Base-by-base conservation (phyloP, 2,888 invertebrate species). In the Clitarchus hookeri region DNA sequence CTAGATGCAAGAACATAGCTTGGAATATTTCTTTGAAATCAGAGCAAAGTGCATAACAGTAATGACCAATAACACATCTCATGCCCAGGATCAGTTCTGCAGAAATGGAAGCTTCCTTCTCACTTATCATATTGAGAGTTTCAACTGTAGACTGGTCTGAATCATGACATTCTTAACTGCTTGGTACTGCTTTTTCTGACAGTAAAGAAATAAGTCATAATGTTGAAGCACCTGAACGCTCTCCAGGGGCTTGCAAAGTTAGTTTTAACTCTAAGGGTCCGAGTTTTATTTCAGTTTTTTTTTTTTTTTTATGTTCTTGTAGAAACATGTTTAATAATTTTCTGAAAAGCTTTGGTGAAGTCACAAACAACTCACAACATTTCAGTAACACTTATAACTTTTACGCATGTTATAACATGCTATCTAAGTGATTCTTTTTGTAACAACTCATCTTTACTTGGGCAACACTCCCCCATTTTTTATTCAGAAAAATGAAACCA, bases 341-440 rank as follows among this genome's bases (percentile, higher is more conserved):
- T 82, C n/a, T n/a, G n/a, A n/a, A n/a, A n/a, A n/a, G n/a, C n/a
- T n/a, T n/a, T n/a, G n/a, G n/a, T n/a, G n/a, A n/a, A n/a, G n/a
- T n/a, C n/a, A n/a, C n/a, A n/a, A n/a, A n/a, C n/a, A n/a, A n/a
- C n/a, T 82, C 82, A 82, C 27, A 82, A 82, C 82, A 25, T n/a
- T n/a, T n/a, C n/a, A n/a, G n/a, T n/a, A n/a, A n/a, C n/a, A 82
- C 82, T 82, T 82, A 82, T 27, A 82, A 82, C 27, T 82, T 65
- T n/a, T 4, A 0, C 27, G 1, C 26, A 23, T 19, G 82, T 26
- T 36, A 23, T 26, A 0, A 82, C 27, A 8, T 82, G 1, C 27
- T 82, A 13, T 82, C 36, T 36, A 26, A 82, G 82, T 82, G 27
- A 82, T 27, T 36, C 36, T 16, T 27, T 26, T 12, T 82, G 82